These are phyloP conservation scores for Hypotaenidia philippensis DNA, from an alignment of 2,797 vertebrate species.

Conservation along the genomic window DNA sequence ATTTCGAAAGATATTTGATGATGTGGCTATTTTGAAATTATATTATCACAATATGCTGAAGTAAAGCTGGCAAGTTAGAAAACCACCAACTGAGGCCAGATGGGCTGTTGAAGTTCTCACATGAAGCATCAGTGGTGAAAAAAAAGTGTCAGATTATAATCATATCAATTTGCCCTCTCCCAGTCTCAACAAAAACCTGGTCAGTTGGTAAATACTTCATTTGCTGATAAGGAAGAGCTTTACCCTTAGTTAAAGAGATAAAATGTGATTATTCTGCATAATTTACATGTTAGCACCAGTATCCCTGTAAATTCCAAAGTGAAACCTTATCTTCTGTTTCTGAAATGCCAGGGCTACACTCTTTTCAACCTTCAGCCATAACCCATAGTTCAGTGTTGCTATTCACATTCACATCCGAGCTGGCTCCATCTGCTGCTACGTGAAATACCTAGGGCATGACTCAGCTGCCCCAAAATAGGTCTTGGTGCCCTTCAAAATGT, in stretches of 20 bases:
- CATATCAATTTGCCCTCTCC: neutral
- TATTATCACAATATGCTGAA: constrained; percentile 63
- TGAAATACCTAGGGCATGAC: neutral
- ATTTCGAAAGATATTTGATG: constrained; percentile 49
- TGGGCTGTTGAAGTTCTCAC: constrained; percentile 54
- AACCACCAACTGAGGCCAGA: constrained; percentile 72
- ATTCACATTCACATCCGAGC: neutral
- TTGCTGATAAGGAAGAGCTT: constrained; percentile 10
- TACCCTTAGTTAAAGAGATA: neutral
- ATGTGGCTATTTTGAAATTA: constrained; percentile 69
- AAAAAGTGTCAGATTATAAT: constrained; percentile 39
- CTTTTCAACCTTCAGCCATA: neutral
- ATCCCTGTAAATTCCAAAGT: neutral
- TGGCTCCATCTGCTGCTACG: neutral
- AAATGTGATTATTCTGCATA: constrained; percentile 1
- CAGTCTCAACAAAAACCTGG: neutral
- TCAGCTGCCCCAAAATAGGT: neutral
- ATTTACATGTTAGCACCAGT: neutral
- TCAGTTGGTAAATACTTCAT: constrained; percentile 8
- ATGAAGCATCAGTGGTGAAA: constrained; percentile 13
- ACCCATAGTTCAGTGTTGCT: rapidly evolving
- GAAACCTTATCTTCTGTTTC: constrained; percentile 27
- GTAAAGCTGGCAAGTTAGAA: constrained; percentile 66
- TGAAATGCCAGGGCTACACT: neutral
- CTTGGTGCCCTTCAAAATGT: neutral